Conservation (phyloP, 2,888 invertebrate genomes). For the Nemapogon koenigi region DNA sequence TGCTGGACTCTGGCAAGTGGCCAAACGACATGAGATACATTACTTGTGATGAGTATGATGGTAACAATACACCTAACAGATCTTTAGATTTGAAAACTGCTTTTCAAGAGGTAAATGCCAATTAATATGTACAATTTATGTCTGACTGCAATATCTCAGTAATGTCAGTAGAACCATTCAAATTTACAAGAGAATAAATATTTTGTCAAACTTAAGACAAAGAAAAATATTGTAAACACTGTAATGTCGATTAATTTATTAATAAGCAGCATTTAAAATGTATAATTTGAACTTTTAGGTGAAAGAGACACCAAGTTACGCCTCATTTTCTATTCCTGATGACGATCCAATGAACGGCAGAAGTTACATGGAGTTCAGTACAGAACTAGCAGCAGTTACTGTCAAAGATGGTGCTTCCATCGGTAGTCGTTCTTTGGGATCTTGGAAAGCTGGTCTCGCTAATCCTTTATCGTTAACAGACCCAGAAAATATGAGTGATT, state of each 20-base stretch:
- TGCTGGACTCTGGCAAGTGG: conserved; percentile 76
- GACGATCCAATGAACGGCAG: conserved; percentile 71
- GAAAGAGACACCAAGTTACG: conserved; percentile 73
- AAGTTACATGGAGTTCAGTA: conserved; percentile 78
- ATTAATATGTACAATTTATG: too few species aligned
- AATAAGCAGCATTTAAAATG: too few species aligned
- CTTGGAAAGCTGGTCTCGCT: conserved; percentile 79
- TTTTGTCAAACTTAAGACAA: too few species aligned
- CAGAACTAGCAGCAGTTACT: conserved; percentile 73
- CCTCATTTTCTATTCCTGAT: conserved; percentile 68
- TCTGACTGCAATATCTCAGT: too few species aligned
- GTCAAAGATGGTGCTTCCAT: conserved; percentile 77
- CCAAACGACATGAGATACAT: conserved; percentile 75
- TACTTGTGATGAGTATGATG: conserved; percentile 80
- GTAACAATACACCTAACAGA: conserved; percentile 76
- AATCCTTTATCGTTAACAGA: conserved; percentile 70
- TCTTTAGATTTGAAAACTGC: conserved; percentile 73
- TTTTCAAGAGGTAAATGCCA: conserved; percentile 69
- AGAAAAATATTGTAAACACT: too few species aligned
- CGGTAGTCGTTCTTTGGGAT: conserved; percentile 73
- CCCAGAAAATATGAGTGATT: conserved; percentile 72
- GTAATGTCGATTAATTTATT: too few species aligned
- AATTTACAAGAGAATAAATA: too few species aligned
- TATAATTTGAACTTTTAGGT: conserved; percentile 33
- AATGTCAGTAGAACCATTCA: too few species aligned